These are phyloP conservation scores for Paracanthobrama guichenoti DNA, from an alignment of 2,113 vertebrate species.

Conservation along the genomic window DNA sequence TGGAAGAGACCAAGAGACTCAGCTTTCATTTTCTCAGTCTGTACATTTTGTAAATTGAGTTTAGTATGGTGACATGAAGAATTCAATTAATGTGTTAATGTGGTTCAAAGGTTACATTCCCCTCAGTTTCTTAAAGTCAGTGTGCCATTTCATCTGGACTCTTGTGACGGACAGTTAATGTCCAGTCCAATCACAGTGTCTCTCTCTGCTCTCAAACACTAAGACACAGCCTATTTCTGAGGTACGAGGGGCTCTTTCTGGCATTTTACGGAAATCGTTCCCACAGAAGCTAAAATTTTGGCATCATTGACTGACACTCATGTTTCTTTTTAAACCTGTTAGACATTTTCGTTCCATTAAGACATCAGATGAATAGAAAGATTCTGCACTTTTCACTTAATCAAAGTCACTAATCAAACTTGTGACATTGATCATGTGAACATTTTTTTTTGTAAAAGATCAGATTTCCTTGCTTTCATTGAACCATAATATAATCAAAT, in stretches of 20 bases:
- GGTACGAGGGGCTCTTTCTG: neutral
- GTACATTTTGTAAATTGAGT: neutral
- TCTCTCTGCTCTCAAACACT: neutral
- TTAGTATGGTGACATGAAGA: neutral
- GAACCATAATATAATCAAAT: neutral
- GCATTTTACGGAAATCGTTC: neutral
- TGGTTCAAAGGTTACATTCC: neutral
- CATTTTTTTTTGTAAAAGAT: too few species aligned
- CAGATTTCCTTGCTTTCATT: neutral
- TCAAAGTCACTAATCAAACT: neutral
- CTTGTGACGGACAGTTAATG: neutral
- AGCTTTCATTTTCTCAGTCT: neutral
- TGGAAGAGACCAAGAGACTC: neutral
- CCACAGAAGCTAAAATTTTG: neutral
- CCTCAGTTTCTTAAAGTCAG: neutral
- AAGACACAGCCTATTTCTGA: neutral
- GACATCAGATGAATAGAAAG: neutral
- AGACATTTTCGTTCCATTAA: neutral
- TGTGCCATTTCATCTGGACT: neutral
- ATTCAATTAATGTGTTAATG: constrained; percentile 16
- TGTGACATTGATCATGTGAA: neutral
- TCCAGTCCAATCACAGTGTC: constrained; percentile 23
- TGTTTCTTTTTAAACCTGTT: neutral
- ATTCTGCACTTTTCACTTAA: neutral
- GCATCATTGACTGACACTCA: neutral